These are phyloP conservation scores for Drosophila carrolli DNA, from an alignment of 1,140 invertebrate species.

Conservation along the genomic window DNA sequence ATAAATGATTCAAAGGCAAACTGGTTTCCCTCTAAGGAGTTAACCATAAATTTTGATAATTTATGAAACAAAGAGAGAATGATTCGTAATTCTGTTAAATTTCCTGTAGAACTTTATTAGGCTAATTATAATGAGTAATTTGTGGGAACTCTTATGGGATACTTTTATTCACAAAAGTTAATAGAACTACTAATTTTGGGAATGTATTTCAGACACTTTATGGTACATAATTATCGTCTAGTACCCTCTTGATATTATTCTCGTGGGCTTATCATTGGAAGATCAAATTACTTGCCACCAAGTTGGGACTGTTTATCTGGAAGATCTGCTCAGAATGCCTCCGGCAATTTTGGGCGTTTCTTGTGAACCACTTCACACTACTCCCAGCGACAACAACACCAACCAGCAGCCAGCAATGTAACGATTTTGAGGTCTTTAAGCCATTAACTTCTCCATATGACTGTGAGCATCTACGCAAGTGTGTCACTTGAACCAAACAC, in stretches of 20 bases:
- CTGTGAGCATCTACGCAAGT: conserved; percentile 23
- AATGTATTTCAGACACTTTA: conserved; percentile 6
- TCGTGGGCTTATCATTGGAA: conserved; percentile 7
- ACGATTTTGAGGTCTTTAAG: conserved; percentile 61
- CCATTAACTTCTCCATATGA: conserved; percentile 58
- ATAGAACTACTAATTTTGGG: conserved; percentile 25
- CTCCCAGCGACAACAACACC: conserved; percentile 2
- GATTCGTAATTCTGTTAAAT: conserved; percentile 26
- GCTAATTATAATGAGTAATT: conserved; percentile 33
- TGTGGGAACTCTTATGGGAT: conserved; percentile 3
- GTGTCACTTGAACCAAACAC: conserved; percentile 39
- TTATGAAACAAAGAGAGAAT: conserved; percentile 20
- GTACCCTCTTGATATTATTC: not conserved
- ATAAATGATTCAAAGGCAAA: conserved; percentile 41
- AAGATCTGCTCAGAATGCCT: conserved; percentile 19
- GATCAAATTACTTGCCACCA: conserved; percentile 13
- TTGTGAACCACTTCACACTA: conserved; percentile 35
- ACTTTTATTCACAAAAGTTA: conserved; percentile 9
- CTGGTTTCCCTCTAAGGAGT: conserved; percentile 35
- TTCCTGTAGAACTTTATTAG: conserved; percentile 23
- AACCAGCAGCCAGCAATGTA: conserved; percentile 48
- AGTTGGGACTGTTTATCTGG: conserved; percentile 19
- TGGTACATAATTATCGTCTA: not conserved
- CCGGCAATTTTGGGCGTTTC: conserved; percentile 20
- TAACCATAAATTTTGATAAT: conserved; percentile 37